These are phyloP conservation scores for Caenorhabditis latens DNA, from an alignment of 1,140 invertebrate species.

Conservation along the genomic window DNA sequence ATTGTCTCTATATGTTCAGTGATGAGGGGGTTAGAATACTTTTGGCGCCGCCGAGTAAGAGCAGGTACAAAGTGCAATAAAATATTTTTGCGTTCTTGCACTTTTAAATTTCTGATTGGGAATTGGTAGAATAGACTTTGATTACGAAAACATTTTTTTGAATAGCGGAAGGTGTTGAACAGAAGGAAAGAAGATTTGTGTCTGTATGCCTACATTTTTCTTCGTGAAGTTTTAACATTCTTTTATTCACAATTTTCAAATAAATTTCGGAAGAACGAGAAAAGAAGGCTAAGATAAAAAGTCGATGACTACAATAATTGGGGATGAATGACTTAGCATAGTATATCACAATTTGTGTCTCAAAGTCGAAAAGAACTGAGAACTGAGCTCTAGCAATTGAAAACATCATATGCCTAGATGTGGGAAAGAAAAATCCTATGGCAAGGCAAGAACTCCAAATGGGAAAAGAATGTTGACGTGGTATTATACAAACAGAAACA, in stretches of 20 bases:
- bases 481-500: neutral
- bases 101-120: neutral
- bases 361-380: neutral
- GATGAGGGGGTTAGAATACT: too few species aligned
- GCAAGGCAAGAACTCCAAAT: constrained; percentile 45
- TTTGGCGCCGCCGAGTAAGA: too few species aligned
- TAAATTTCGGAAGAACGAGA: neutral
- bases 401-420: constrained; percentile 24
- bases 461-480: constrained; percentile 30
- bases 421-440: constrained; percentile 34
- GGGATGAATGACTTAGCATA: constrained; percentile 20
- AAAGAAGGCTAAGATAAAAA: neutral
- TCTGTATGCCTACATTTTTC: neutral
- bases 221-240: neutral
- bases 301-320: too few species aligned
- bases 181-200: neutral
- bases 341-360: constrained; percentile 40
- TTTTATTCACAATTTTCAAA: neutral
- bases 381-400: constrained; percentile 10
- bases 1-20: neutral
- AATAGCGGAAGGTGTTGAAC: neutral
- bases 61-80: too few species aligned
- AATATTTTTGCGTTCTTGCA: too few species aligned
- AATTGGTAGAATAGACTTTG: neutral
- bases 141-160: constrained; percentile 6